Evolutionary conservation across 1,140 invertebrate species (phyloP).

Genomic region (Coelopa frigida): DNA sequence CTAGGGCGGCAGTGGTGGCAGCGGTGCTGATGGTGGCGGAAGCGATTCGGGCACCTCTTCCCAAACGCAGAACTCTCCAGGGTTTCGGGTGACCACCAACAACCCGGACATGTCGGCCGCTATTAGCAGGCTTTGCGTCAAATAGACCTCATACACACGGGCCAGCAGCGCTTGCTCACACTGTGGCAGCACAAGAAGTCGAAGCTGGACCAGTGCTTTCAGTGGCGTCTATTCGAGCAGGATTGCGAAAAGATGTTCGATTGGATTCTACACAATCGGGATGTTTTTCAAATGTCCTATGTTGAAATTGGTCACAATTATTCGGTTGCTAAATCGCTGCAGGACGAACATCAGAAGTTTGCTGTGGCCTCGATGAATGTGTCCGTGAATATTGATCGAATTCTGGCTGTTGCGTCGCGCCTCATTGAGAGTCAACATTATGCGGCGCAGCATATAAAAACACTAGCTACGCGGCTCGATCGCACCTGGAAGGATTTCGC

Average conservation of each 20-base stretch:
- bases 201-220: conserved; percentile 91
- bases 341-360: conserved; percentile 94
- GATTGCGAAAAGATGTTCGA: conserved; percentile 98
- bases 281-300: conserved; percentile 90
- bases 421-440: conserved; percentile 89
- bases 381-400: conserved; percentile 85
- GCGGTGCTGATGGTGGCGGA: conserved; percentile 23
- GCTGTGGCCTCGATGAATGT: conserved; percentile 88
- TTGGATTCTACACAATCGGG: conserved; percentile 92
- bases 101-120: conserved; percentile 65
- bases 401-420: conserved; percentile 79
- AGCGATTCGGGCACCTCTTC: conserved; percentile 35
- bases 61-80: conserved; percentile 16
- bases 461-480: conserved; percentile 74
- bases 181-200: conserved; percentile 90
- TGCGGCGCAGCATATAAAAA: conserved; percentile 78
- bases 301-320: conserved; percentile 93
- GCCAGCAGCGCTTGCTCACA: conserved; percentile 83
- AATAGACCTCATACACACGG: conserved; percentile 74
- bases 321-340: conserved; percentile 82
- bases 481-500: conserved; percentile 94
- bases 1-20: conserved; percentile 9
- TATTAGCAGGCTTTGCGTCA: conserved; percentile 62
- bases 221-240: conserved; percentile 90
- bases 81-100: conserved; percentile 17